Percentiles rank a stretch among this genome's conserved stretches.
phyloP scores from a whole-genome alignment of 2,888 invertebrate genomes.

The Clepsis dumicolana region DNA sequence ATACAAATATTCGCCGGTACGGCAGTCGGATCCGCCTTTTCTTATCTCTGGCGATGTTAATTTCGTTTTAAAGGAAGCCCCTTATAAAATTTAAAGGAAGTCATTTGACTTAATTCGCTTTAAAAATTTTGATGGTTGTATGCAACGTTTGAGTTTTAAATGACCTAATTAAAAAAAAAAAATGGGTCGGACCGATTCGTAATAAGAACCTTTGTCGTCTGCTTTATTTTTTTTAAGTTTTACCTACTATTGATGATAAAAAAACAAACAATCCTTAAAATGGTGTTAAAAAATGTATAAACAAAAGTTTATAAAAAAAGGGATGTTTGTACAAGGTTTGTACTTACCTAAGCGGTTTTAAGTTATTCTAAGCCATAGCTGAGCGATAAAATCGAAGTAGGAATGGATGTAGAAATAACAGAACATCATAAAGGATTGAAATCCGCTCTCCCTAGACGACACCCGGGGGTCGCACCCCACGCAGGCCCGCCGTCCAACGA shows the following conservation, averaged over 20 bases:
- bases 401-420: slow-evolving; percentile 40
- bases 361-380: slow-evolving; percentile 28
- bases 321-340: neutral
- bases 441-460: slow-evolving; percentile 37
- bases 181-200: slow-evolving; percentile 3
- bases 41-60: slow-evolving; percentile 27
- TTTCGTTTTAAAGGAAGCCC: slow-evolving; percentile 25
- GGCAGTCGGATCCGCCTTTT: slow-evolving; percentile 14
- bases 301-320: neutral
- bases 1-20: slow-evolving; percentile 20
- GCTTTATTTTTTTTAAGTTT: neutral
- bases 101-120: slow-evolving; percentile 30
- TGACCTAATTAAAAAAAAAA: slow-evolving; percentile 13
- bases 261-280: neutral
- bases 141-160: slow-evolving; percentile 17
- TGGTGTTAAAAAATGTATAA: neutral
- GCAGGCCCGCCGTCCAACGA: slow-evolving; percentile 14
- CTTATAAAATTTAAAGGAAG: slow-evolving; percentile 30
- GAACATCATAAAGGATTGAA: slow-evolving; percentile 42
- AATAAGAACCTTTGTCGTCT: slow-evolving; percentile 1
- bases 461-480: slow-evolving; percentile 38
- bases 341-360: neutral
- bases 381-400: slow-evolving; percentile 39
- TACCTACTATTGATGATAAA: neutral
- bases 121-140: slow-evolving; percentile 21